Evolutionary conservation across 2,113 vertebrate species (phyloP).

Genomic region (Osmerus eperlanus): DNA sequence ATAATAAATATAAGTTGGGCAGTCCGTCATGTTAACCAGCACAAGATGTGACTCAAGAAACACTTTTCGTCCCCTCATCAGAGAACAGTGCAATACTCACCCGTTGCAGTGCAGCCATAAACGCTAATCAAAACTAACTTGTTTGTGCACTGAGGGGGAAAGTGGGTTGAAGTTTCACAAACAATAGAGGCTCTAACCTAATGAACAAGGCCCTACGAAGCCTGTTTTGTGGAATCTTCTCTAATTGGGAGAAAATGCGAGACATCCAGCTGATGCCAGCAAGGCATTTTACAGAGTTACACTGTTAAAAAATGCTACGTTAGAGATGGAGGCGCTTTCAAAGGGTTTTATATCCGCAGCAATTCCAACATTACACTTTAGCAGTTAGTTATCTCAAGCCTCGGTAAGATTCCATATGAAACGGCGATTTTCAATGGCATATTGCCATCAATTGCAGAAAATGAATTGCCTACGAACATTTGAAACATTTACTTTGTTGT

Average conservation of each 20-base stretch:
- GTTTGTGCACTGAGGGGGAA: constrained; percentile 46
- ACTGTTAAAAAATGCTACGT: background rate
- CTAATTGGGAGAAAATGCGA: constrained; percentile 30
- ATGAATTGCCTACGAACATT: no score
- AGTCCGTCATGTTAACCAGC: no score
- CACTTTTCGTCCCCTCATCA: background rate
- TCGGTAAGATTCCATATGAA: no score
- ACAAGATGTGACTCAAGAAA: background rate
- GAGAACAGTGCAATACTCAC: no score
- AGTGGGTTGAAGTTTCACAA: constrained; percentile 48
- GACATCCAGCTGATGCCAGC: constrained; percentile 3
- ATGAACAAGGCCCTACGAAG: constrained; percentile 46
- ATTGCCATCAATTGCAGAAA: no score
- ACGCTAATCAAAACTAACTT: background rate
- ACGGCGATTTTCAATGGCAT: no score
- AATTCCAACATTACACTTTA: no score
- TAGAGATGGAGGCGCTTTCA: constrained; percentile 30
- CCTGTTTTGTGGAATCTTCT: constrained; percentile 47
- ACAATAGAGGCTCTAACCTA: constrained; percentile 43
- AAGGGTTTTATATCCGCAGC: background rate
- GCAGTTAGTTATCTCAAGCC: no score
- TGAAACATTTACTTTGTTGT: no score
- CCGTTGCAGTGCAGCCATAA: no score
- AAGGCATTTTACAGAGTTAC: background rate
- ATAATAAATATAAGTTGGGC: no score